These are phyloP conservation scores for Physella acuta DNA, from an alignment of 1,140 invertebrate genomes.

Conservation along the genomic window DNA sequence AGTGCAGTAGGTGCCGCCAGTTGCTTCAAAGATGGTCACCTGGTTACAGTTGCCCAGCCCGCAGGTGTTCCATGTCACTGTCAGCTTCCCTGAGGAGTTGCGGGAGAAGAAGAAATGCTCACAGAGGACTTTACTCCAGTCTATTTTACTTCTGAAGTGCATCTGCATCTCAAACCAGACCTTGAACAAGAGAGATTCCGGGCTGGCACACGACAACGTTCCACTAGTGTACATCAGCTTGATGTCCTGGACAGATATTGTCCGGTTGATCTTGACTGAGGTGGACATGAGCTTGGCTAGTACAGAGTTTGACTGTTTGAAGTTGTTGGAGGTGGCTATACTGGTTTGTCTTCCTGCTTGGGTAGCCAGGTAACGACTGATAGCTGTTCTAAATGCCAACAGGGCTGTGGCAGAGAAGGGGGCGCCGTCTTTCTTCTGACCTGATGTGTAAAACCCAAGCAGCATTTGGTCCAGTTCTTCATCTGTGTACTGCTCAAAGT, in stretches of 20 bases:
- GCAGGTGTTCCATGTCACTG: constrained; percentile 23
- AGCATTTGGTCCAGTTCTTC: constrained; percentile 21
- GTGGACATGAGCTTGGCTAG: constrained; percentile 6
- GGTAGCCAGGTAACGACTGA: constrained; percentile 11
- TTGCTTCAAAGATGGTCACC: constrained; percentile 19
- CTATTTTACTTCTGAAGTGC: constrained; percentile 25
- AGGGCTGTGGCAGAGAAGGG: constrained; percentile 24
- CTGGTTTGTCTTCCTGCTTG: constrained; percentile 13
- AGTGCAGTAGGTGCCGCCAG: constrained; percentile 19
- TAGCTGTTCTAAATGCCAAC: constrained; percentile 20
- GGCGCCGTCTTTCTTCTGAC: constrained; percentile 27
- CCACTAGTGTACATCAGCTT: constrained; percentile 22
- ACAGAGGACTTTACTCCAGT: constrained; percentile 18
- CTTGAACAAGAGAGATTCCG: constrained; percentile 26
- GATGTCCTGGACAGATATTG: constrained; percentile 10
- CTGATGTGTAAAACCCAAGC: constrained; percentile 20
- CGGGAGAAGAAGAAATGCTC: constrained; percentile 24
- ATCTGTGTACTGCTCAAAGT: constrained; percentile 24
- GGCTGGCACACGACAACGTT: constrained; percentile 18
- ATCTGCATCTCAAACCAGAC: constrained; percentile 34
- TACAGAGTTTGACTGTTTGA: constrained; percentile 23
- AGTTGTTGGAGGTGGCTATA: constrained; percentile 13
- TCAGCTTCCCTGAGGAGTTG: neutral
- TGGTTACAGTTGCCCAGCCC: constrained; percentile 13
- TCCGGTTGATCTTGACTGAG: constrained; percentile 11